These are phyloP conservation scores for Eugnorisma glareosa DNA, from an alignment of 2,888 invertebrate species.

Conservation along the genomic window DNA sequence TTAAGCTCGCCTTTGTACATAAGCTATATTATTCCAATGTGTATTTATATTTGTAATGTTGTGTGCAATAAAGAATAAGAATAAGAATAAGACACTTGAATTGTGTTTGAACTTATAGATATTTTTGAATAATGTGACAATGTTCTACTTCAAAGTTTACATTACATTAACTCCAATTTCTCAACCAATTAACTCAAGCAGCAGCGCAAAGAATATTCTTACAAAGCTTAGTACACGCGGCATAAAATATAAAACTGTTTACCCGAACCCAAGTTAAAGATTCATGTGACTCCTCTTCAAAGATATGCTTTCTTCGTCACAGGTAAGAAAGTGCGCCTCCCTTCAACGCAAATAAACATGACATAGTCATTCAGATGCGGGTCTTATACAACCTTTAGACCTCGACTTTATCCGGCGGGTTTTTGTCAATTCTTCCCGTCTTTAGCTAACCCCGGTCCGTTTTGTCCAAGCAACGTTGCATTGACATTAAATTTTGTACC, in stretches of 20 bases:
- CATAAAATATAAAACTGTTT: conserved; percentile 77
- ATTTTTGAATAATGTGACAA: background rate
- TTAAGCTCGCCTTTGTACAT: too few relatives aligned
- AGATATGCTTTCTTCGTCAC: conserved; percentile 78
- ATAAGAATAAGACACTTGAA: too few relatives aligned
- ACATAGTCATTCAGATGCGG: conserved; percentile 84
- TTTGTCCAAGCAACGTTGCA: conserved; percentile 77
- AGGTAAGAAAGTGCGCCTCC: conserved; percentile 82
- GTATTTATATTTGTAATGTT: too few relatives aligned
- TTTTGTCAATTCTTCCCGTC: conserved; percentile 82
- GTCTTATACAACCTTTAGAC: conserved; percentile 76
- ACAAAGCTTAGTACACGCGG: conserved; percentile 61
- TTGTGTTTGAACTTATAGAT: too few relatives aligned
- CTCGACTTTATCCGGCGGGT: conserved; percentile 83
- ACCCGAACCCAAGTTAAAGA: conserved; percentile 79
- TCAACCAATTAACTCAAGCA: conserved; percentile 43
- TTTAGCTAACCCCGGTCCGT: conserved; percentile 77
- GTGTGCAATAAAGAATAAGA: too few relatives aligned
- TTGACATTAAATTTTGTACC: conserved; percentile 79
- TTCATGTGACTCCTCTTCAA: conserved; percentile 81
- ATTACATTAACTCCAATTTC: conserved; percentile 13
- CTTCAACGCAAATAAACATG: conserved; percentile 88
- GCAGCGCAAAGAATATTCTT: conserved; percentile 46
- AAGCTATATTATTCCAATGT: too few relatives aligned
- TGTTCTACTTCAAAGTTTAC: background rate